A percentile compares a stretch with the other conserved stretches of the same genome.
Evolutionary conservation across 1,140 invertebrate genomes (phyloP).

Genomic region (Diachasmimorpha longicaudata): DNA sequence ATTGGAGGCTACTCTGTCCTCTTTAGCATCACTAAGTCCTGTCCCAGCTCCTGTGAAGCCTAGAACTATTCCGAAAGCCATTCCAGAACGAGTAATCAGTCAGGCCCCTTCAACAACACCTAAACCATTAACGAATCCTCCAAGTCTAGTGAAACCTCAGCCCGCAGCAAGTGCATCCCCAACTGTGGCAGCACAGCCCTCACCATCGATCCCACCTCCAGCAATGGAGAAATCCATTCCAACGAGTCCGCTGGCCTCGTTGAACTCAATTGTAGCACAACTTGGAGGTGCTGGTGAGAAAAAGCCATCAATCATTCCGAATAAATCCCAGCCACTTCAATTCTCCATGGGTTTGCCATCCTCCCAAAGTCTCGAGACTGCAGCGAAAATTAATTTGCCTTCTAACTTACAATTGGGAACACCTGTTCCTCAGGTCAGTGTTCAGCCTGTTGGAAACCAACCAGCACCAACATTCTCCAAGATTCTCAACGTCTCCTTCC

Average conservation of each 20-base stretch:
- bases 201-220: conserved; percentile 22
- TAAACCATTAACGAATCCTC: no score
- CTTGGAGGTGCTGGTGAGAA: conserved; percentile 34
- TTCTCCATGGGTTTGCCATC: conserved; percentile 13
- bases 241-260: conserved; percentile 45
- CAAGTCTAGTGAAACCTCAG: no score
- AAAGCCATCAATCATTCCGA: background rate
- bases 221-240: background rate
- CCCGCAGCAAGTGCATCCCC: no score
- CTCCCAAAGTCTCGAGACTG: background rate
- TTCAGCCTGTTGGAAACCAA: background rate
- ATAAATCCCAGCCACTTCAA: background rate
- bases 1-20: conserved; percentile 51
- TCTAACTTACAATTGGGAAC: background rate
- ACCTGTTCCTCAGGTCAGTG: background rate
- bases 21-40: conserved; percentile 37
- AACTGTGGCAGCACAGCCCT: no score
- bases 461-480: conserved; percentile 33
- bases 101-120: conserved; percentile 1
- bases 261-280: conserved; percentile 53
- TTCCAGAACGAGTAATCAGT: background rate
- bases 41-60: conserved; percentile 11
- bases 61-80: conserved; percentile 7
- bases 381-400: background rate
- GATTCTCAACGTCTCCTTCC: conserved; percentile 38